Conservation (phyloP, 2,888 invertebrate species). For the Brachyptera putata region DNA sequence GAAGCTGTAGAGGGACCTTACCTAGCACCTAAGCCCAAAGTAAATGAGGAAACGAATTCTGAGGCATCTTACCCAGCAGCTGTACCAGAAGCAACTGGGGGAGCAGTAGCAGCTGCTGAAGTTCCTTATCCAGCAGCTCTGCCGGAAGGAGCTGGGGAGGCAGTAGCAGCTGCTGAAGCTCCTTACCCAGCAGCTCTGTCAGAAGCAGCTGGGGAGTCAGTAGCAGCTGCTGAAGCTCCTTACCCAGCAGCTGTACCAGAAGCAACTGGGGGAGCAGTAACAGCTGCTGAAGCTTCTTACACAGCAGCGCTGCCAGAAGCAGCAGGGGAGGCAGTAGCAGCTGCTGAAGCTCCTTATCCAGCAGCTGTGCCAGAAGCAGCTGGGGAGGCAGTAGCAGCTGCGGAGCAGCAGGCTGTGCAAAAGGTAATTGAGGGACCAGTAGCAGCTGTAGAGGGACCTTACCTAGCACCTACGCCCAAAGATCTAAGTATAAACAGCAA, state of each 20-base stretch:
- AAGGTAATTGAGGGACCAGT: neutral
- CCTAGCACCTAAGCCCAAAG: neutral
- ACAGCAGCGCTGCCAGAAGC: neutral
- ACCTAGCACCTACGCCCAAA: neutral
- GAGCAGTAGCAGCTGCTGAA: neutral
- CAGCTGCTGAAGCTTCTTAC: neutral
- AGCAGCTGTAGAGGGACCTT: neutral
- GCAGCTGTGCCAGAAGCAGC: neutral
- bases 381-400: neutral
- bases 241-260: neutral
- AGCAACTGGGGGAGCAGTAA: neutral
- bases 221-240: neutral
- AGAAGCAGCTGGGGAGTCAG: neutral
- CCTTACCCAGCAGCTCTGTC: neutral
- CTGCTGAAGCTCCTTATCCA: neutral
- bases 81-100: neutral
- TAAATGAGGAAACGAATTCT: neutral
- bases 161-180: neutral
- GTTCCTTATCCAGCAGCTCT: neutral
- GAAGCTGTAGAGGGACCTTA: neutral
- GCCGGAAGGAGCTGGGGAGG: neutral
- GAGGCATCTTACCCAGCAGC: neutral
- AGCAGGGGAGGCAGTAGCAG: neutral
- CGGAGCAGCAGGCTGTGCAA: neutral
- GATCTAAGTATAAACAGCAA: too few relatives aligned